Evolutionary conservation across 1,140 invertebrate genomes (phyloP), one percentile per base, ranked within the genome.

Genomic region (Trichogramma pretiosum): DNA sequence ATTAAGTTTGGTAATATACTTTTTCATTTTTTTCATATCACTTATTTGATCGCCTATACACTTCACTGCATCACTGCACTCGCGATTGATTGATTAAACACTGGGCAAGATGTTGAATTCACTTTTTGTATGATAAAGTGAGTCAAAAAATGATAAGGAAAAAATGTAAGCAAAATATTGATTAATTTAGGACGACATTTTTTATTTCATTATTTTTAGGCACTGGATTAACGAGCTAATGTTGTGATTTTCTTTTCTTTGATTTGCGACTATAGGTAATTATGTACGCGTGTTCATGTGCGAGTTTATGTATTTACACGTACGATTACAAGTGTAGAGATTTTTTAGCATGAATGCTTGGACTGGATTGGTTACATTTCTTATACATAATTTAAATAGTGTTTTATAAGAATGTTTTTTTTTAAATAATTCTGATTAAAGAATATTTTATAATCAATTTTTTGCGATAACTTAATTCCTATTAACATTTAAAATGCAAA

Each of bases 201-300:
- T n/a, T n/a, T n/a, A n/a, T n/a, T n/a, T n/a, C n/a, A 44, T 33
- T 32, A 2, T 45, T 35, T 40, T 30, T 46, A 50, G 48, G 48
- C 48, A 50, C 43, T 50, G 48, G 38, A 35, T 44, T 46, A 46
- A 37, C 41, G 43, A 46, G 17, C 48, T 50, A 50, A 17, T 45
- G 23, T 35, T 44, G 28, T 24, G 39, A 23, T 33, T 45, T 17
- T 42, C 19, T n/a, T n/a, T n/a, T 39, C 19, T 28, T 36, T 28
- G 38, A 32, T n/a, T n/a, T n/a, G n/a, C n/a, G n/a, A n/a, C n/a
- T n/a, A n/a, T n/a, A n/a, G n/a, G n/a, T n/a, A n/a, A 24, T 49
- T 36, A 32, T 32, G n/a, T 44, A 37, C 24, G 16, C 24, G 32
- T 38, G n/a, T n/a, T n/a, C n/a, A n/a, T n/a, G n/a, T n/a, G 24